These are phyloP conservation scores for Hippocampus barbouri DNA, from an alignment of 2,113 vertebrate genomes.

Conservation along the genomic window DNA sequence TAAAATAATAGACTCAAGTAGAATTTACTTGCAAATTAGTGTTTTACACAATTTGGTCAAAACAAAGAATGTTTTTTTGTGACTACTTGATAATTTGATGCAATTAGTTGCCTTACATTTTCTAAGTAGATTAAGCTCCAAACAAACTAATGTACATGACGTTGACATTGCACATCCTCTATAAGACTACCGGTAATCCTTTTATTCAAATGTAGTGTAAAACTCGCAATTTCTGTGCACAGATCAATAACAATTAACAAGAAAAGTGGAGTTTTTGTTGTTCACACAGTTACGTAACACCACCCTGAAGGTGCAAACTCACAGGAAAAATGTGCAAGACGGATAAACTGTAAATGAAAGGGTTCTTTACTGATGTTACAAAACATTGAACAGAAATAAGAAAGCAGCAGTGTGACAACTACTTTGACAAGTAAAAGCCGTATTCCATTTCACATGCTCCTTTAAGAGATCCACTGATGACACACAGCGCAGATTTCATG, in stretches of 20 bases:
- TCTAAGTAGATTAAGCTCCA: too few species aligned
- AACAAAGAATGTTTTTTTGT: too few species aligned
- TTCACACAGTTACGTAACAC: slow-evolving; percentile 24
- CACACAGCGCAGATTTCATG: neutral
- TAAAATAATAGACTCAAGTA: too few species aligned
- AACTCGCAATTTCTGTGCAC: neutral
- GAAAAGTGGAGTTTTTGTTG: slow-evolving; percentile 6
- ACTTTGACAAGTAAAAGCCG: neutral
- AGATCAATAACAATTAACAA: slow-evolving; percentile 18
- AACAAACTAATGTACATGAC: neutral
- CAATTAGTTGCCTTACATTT: too few species aligned
- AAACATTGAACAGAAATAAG: too few species aligned
- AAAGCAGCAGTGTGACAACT: neutral
- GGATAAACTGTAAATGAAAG: neutral
- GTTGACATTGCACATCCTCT: neutral
- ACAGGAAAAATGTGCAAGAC: neutral
- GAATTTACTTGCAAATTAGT: too few species aligned
- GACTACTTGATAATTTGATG: too few species aligned
- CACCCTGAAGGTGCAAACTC: slow-evolving; percentile 17
- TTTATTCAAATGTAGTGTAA: neutral
- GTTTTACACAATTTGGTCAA: too few species aligned
- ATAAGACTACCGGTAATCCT: neutral
- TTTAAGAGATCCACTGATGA: neutral
- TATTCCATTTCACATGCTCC: too few species aligned
- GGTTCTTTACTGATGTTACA: neutral